Evolutionary conservation across 2,113 vertebrate species (phyloP).

Genomic region (Poeciliopsis retropinna): DNA sequence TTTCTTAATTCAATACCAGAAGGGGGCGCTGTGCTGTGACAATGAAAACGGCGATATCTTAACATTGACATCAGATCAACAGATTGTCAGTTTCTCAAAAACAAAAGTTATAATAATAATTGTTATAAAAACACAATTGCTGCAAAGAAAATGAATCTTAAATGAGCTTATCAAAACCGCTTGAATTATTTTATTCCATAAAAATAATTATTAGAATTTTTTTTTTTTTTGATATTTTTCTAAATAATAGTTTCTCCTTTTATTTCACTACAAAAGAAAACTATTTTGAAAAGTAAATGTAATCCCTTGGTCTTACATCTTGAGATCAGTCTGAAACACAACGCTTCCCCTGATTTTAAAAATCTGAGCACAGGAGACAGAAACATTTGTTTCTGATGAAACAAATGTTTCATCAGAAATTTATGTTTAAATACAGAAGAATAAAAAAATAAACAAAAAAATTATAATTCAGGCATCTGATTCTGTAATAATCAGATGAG

Average conservation of each 20-base stretch:
- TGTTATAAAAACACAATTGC: not conserved
- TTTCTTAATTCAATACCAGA: not conserved
- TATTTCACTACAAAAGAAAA: not conserved
- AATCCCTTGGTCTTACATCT: not conserved
- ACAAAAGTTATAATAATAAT: no score
- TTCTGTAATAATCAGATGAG: no score
- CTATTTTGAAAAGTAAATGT: not conserved
- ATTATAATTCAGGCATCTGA: not conserved
- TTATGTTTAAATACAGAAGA: not conserved
- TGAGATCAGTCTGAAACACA: not conserved
- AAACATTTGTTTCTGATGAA: no score
- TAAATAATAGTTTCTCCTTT: not conserved
- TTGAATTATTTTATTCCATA: not conserved
- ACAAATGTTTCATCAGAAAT: not conserved
- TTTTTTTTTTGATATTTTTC: not conserved
- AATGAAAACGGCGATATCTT: not conserved
- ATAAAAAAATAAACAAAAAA: no score
- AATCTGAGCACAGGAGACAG: not conserved
- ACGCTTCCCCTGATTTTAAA: not conserved
- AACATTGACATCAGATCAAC: not conserved
- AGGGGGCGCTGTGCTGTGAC: constrained; percentile 1
- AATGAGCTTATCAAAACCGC: not conserved
- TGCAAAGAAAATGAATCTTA: not conserved
- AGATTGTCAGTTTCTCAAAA: not conserved
- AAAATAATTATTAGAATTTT: not conserved